Conservation (phyloP, 2,888 invertebrate genomes). For the Bugula neritina region DNA sequence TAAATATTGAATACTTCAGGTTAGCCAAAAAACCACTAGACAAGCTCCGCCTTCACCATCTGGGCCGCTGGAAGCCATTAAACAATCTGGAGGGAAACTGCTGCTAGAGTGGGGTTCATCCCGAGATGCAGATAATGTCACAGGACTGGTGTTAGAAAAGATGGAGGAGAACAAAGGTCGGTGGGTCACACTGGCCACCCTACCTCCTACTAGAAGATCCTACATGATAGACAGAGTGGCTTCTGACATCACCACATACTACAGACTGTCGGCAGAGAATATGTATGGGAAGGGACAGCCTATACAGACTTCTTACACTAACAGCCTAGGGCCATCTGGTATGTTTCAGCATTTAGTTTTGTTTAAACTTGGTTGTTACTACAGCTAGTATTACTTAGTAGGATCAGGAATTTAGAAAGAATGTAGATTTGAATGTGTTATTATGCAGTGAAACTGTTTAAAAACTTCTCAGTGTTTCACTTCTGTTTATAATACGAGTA, state of each 20-base stretch:
- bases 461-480: too few relatives aligned
- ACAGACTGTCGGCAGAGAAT: slow-evolving; percentile 25
- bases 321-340: background rate
- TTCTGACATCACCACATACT: slow-evolving; percentile 15
- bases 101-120: slow-evolving; percentile 22
- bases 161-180: slow-evolving; percentile 22
- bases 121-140: background rate
- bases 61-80: slow-evolving; percentile 20
- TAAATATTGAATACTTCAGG: too few relatives aligned
- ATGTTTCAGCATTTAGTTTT: background rate
- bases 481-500: too few relatives aligned
- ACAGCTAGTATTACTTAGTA: too few relatives aligned
- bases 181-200: slow-evolving; percentile 20
- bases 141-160: background rate
- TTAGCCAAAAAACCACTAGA: background rate
- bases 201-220: slow-evolving; percentile 5
- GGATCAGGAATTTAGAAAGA: too few relatives aligned
- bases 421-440: too few relatives aligned
- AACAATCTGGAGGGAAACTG: slow-evolving; percentile 15
- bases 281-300: slow-evolving; percentile 25
- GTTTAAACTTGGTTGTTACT: too few relatives aligned
- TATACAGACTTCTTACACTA: background rate
- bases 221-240: slow-evolving; percentile 23
- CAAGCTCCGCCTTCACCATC: background rate
- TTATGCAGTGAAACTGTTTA: too few relatives aligned